Evolutionary conservation across 2,113 vertebrate genomes (phyloP), one percentile per base, ranked within the genome.

Genomic region (Sander lucioperca): DNA sequence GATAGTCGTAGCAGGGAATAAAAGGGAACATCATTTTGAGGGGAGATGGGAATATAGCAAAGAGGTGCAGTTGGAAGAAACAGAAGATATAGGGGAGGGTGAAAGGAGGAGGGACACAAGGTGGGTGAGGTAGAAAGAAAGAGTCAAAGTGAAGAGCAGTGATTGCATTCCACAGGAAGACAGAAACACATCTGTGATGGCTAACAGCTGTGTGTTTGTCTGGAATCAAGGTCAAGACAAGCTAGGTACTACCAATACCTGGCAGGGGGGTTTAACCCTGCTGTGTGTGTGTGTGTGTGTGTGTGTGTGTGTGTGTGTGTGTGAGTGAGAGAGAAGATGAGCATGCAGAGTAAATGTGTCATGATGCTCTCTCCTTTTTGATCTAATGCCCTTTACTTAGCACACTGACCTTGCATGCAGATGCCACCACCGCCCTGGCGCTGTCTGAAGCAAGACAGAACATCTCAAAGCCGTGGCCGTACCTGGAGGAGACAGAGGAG

Each of bases 391-490:
- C 72, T 48, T 69, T 51, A 54, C 23, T 71, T 50, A 74, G 82
- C 70, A 73, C 51, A 91, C 91, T 97, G 78, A 99, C 98, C 97
- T 99, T 99, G 91, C 97, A 99, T 0, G 98, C 97, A 23, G 98
- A 99, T 39, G 98, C 97, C 87, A 99, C 93, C 80, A 98, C 18
- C 39, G 96, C 97, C 89, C 92, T 94, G 43, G 93, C 91, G 77
- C 89, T 92, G 92, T 97, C 97, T 79, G 97, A 97, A 23, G 97
- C 95, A 78, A 99, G 95, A 92, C 96, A 97, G 95, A 97, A 99
- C 92, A 98, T 96, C 95, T 99, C 98, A 91, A 98, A 98, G 79
- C 98, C 97, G 25, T 99, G 98, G 75, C 98, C 98, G 9, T 99
- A 99, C 78, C 98, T 99, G 93, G 72, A 92, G 94, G 79, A 67